phyloP scores from a whole-genome alignment of 1,140 invertebrate genomes.

The Yoshiicerus persimilis region DNA sequence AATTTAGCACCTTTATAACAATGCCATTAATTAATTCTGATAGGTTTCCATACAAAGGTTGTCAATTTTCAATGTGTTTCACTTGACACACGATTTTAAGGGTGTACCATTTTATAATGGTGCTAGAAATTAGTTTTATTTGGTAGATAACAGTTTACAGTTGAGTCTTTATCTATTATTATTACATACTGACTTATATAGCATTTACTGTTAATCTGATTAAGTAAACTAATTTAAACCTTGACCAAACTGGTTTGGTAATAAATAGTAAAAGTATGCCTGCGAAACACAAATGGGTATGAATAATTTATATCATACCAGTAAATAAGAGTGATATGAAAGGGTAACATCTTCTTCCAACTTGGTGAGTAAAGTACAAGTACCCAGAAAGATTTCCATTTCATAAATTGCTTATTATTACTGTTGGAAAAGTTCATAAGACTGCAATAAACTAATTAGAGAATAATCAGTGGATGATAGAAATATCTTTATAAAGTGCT shows the following conservation, averaged over 20 bases:
- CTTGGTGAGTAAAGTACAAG: neutral
- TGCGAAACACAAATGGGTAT: too few relatives aligned
- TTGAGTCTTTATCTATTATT: neutral
- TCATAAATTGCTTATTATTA: neutral
- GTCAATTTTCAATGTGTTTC: too few relatives aligned
- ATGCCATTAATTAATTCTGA: too few relatives aligned
- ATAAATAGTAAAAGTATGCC: neutral
- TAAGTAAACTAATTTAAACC: neutral
- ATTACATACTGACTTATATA: neutral
- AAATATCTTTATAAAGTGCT: neutral
- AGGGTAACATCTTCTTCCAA: neutral
- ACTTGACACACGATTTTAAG: too few relatives aligned
- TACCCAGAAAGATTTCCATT: neutral
- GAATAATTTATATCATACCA: too few relatives aligned
- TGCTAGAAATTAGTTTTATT: neutral
- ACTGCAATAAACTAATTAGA: neutral
- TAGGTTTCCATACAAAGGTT: too few relatives aligned
- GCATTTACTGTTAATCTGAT: neutral
- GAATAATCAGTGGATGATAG: neutral
- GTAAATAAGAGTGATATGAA: too few relatives aligned
- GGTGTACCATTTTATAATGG: neutral
- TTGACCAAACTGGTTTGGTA: neutral
- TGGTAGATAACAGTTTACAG: neutral
- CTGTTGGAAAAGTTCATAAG: neutral
- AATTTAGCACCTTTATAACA: too few relatives aligned